Conservation (phyloP, 1,140 invertebrate genomes). For the Sipha flava region DNA sequence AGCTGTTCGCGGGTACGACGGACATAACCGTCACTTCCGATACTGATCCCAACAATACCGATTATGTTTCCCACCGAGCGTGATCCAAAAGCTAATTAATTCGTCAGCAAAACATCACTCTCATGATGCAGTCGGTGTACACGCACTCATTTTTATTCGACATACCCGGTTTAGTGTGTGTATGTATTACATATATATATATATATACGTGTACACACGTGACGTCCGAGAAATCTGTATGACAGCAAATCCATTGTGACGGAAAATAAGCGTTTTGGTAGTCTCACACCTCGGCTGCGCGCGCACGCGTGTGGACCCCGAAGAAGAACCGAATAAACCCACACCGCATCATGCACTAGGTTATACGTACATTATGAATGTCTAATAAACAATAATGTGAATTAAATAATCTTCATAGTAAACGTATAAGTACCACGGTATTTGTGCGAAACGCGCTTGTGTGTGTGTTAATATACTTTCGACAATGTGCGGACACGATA, state of each 20-base stretch:
- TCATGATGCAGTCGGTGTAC: not conserved
- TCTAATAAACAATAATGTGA: not conserved
- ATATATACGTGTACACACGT: too few species aligned
- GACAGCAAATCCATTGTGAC: not conserved
- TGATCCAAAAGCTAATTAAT: not conserved
- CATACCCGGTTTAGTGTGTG: too few species aligned
- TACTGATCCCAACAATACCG: too few species aligned
- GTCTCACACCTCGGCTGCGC: not conserved
- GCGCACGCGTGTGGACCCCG: not conserved
- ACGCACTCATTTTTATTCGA: not conserved
- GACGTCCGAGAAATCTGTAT: not conserved
- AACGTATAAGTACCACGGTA: not conserved
- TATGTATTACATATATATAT: too few species aligned
- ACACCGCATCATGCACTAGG: not conserved
- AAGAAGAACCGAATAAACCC: not conserved
- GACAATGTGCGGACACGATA: slow-evolving; percentile 27
- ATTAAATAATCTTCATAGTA: slow-evolving; percentile 2
- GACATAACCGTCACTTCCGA: too few species aligned
- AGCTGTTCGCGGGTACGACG: too few species aligned
- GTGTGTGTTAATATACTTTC: slow-evolving; percentile 26
- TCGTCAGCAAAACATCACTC: not conserved
- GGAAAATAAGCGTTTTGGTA: not conserved
- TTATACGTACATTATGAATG: not conserved
- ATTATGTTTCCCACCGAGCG: not conserved
- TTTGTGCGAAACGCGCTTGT: not conserved